Evolutionary conservation across 2,888 invertebrate genomes (phyloP).

Genomic region (Perizoma flavofasciatum): DNA sequence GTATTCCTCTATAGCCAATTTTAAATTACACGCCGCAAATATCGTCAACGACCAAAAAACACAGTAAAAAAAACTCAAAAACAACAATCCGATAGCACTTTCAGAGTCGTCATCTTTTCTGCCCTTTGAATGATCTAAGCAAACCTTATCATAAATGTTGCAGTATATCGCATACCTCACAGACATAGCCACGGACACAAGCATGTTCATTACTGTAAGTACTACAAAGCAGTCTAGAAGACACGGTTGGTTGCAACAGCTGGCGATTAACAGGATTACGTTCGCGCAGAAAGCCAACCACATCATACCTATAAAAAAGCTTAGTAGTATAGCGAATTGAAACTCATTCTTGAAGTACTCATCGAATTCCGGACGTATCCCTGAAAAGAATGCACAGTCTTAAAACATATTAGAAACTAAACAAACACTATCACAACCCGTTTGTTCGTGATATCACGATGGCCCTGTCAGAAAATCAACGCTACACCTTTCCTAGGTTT

Average conservation of each 20-base stretch:
- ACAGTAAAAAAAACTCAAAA: slow-evolving; percentile 1
- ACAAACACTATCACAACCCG: no score
- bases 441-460: no score
- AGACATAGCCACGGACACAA: background rate
- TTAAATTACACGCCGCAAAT: slow-evolving; percentile 30
- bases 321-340: slow-evolving; percentile 11
- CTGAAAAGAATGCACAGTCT: slow-evolving; percentile 13
- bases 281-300: slow-evolving; percentile 26
- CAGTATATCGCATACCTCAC: slow-evolving; percentile 23
- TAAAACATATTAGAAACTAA: background rate
- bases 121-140: slow-evolving; percentile 20
- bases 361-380: slow-evolving; percentile 18
- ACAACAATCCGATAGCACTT: slow-evolving; percentile 15
- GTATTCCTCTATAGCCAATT: slow-evolving; percentile 41
- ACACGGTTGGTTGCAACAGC: slow-evolving; percentile 1
- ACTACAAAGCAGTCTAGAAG: slow-evolving; percentile 13
- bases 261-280: background rate
- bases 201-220: background rate
- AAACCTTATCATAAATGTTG: slow-evolving; percentile 15
- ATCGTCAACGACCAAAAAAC: slow-evolving; percentile 12
- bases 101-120: background rate
- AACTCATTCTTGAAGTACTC: slow-evolving; percentile 15
- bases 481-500: no score
- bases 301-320: slow-evolving; percentile 9
- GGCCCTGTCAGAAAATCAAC: no score